phyloP scores from a whole-genome alignment of 2,797 vertebrate genomes.

The Euthynnus affinis region DNA sequence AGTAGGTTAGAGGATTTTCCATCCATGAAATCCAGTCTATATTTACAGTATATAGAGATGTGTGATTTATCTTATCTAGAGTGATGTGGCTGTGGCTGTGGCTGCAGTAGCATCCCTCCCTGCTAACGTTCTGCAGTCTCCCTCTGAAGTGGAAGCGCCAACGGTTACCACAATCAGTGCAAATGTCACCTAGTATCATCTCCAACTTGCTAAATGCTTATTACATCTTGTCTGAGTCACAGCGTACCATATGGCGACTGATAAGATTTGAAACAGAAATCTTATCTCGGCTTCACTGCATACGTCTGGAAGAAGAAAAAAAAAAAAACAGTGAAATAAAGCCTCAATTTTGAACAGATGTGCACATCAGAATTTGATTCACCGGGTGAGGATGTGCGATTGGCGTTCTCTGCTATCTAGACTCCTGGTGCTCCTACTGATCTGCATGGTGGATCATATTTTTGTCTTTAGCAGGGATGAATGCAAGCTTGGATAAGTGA shows the following conservation, averaged over 20 bases:
- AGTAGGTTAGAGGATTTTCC: conserved; percentile 26
- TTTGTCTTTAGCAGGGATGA: conserved; percentile 68
- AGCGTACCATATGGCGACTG: conserved; percentile 64
- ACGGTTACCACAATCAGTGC: conserved; percentile 65
- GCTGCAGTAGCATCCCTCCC: background rate
- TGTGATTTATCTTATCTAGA: conserved; percentile 29
- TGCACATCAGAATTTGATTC: conserved; percentile 61
- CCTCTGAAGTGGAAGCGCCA: conserved; percentile 50
- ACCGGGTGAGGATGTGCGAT: conserved; percentile 17
- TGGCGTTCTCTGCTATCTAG: conserved; percentile 35
- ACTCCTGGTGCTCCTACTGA: conserved; percentile 31
- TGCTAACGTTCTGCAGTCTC: conserved; percentile 38
- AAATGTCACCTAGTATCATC: conserved; percentile 78
- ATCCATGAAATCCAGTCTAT: conserved; percentile 5
- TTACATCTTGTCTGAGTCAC: conserved; percentile 69
- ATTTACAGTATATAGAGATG: background rate
- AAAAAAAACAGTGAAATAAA: conserved; percentile 27
- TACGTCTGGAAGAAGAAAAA: conserved; percentile 41
- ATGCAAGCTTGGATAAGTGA: conserved; percentile 65
- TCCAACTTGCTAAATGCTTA: conserved; percentile 69
- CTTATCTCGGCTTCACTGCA: conserved; percentile 31
- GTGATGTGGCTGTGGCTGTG: background rate
- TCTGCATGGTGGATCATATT: conserved; percentile 52
- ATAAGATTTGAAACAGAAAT: conserved; percentile 49
- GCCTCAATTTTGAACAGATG: conserved; percentile 61